phyloP scores from a whole-genome alignment of 2,113 vertebrate genomes.

The Epinephelus lanceolatus region DNA sequence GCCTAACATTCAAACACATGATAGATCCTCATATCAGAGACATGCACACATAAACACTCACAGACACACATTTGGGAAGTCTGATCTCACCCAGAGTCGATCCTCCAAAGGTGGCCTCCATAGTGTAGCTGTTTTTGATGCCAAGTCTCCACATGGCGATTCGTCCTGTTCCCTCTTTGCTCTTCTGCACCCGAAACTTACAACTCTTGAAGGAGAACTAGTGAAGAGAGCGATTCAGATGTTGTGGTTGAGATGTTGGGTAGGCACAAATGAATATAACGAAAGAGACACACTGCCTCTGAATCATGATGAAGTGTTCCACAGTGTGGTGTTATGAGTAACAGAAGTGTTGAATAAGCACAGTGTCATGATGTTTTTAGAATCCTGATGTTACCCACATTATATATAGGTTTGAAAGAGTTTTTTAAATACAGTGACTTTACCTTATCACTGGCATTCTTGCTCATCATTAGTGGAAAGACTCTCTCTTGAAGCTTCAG shows the following conservation, averaged over 20 bases:
- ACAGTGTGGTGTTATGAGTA: not conserved
- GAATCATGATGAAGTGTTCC: not conserved
- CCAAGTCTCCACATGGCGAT: slow-evolving; percentile 94
- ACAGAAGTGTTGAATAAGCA: not conserved
- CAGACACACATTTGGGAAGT: not conserved
- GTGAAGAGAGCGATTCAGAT: slow-evolving; percentile 12
- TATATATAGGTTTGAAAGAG: not conserved
- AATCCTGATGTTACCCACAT: not conserved
- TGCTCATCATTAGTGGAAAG: slow-evolving; percentile 97
- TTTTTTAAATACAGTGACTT: slow-evolving; percentile 5
- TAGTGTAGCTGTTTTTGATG: slow-evolving; percentile 93
- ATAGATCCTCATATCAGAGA: not conserved
- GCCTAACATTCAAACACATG: slow-evolving; percentile 74
- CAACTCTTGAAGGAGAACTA: slow-evolving; percentile 94
- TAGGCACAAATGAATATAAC: not conserved
- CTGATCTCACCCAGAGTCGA: slow-evolving; percentile 89
- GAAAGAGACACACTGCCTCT: not conserved
- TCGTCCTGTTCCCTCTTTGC: slow-evolving; percentile 92
- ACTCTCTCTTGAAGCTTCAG: slow-evolving; percentile 85
- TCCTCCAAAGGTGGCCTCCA: slow-evolving; percentile 93
- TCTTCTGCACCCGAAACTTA: slow-evolving; percentile 93
- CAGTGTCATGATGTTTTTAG: not conserved
- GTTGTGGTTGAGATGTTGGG: slow-evolving; percentile 4
- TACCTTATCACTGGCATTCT: slow-evolving; percentile 92
- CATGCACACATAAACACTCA: not conserved